Percentiles rank a stretch among this genome's conserved stretches.
Evolutionary conservation across 2,797 vertebrate species (phyloP).

Genomic region (Taenioides sp.): DNA sequence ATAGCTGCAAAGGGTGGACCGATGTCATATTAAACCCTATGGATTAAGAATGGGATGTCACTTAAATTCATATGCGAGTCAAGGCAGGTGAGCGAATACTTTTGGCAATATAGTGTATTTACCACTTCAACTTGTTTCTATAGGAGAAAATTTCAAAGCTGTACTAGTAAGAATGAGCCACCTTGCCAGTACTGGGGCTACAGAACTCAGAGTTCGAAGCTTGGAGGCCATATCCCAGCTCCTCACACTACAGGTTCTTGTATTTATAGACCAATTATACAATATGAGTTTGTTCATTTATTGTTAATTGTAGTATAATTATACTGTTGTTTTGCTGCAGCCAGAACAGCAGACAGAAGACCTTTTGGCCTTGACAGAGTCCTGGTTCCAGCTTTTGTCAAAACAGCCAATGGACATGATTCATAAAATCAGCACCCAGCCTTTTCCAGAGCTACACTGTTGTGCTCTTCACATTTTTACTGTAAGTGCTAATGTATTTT

Average conservation of each 20-base stretch:
- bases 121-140: background rate
- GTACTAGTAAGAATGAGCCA: slow-evolving; percentile 84
- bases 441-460: slow-evolving; percentile 93
- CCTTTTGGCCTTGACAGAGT: slow-evolving; percentile 87
- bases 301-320: background rate
- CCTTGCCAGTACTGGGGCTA: slow-evolving; percentile 80
- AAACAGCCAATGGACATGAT: slow-evolving; percentile 87
- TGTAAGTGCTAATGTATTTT: slow-evolving; percentile 71
- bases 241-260: slow-evolving; percentile 84
- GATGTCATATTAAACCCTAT: too few species aligned
- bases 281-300: background rate
- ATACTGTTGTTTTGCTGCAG: slow-evolving; percentile 60
- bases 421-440: slow-evolving; percentile 88
- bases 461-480: slow-evolving; percentile 86
- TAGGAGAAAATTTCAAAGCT: slow-evolving; percentile 85
- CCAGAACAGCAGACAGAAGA: slow-evolving; percentile 93
- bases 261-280: background rate
- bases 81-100: too few species aligned
- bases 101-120: too few species aligned
- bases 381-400: slow-evolving; percentile 88
- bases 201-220: slow-evolving; percentile 86
- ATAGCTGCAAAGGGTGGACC: too few species aligned
- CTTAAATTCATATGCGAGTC: too few species aligned
- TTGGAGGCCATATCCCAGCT: slow-evolving; percentile 89
- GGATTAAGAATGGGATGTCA: too few species aligned